Conservation (phyloP, 2,113 vertebrate species). For the Pimephales promelas region DNA sequence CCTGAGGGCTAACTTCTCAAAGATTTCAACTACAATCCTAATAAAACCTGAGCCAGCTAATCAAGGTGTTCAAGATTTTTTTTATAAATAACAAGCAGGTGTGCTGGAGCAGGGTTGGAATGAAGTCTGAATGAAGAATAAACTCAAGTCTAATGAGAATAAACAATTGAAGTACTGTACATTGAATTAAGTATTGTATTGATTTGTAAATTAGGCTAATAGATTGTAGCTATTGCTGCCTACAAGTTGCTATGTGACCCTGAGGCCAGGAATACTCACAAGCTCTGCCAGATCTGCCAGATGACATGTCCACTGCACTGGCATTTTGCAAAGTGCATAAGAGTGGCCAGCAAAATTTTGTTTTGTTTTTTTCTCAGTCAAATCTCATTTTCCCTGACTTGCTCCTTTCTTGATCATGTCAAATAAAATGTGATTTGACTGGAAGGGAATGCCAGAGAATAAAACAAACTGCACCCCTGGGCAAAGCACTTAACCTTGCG, state of each 20-base stretch:
- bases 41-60: neutral
- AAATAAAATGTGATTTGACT: conserved; percentile 1
- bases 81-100: neutral
- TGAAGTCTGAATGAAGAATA: neutral
- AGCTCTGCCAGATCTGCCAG: conserved; percentile 11
- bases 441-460: conserved; percentile 18
- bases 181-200: no score
- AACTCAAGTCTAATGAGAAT: no score
- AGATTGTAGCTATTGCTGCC: neutral
- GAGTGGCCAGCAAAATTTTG: conserved; percentile 19
- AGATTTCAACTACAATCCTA: neutral
- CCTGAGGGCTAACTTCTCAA: neutral
- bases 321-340: neutral
- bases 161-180: no score
- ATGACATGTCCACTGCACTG: conserved; percentile 1
- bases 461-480: conserved; percentile 13
- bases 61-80: neutral
- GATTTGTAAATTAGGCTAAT: neutral
- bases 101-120: neutral
- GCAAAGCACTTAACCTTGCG: conserved; percentile 25
- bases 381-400: conserved; percentile 13
- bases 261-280: neutral
- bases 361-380: neutral
- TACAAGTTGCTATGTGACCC: neutral
- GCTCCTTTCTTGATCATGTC: neutral